Conservation (phyloP, 2,113 vertebrate species). For the Malaclemys terrapin region DNA sequence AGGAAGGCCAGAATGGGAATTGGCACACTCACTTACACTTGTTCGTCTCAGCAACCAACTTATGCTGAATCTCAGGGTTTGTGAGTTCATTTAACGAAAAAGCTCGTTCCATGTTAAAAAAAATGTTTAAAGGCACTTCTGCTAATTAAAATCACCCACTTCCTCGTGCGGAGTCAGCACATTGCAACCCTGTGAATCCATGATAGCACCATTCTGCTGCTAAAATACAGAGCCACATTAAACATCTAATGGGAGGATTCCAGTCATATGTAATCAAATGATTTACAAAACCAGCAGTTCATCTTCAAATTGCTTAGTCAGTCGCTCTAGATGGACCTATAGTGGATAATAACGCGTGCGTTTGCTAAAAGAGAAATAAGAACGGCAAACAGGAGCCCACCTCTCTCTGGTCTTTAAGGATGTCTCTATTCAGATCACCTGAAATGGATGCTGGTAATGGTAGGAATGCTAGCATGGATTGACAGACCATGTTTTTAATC, state of each 20-base stretch:
- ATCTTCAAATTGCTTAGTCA: not conserved
- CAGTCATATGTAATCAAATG: not conserved
- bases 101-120: not conserved
- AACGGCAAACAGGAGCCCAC: not conserved
- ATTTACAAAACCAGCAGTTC: not conserved
- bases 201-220: not conserved
- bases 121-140: conserved; percentile 32
- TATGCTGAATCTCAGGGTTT: not conserved
- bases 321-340: not conserved
- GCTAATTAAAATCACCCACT: conserved; percentile 41
- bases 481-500: not conserved
- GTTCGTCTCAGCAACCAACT: not conserved
- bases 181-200: not conserved
- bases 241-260: not conserved
- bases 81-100: not conserved
- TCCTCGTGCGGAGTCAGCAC: not conserved
- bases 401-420: not conserved
- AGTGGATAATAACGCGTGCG: too few relatives aligned
- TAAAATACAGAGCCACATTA: not conserved
- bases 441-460: not conserved
- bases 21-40: not conserved
- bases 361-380: not conserved
- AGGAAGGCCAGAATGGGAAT: not conserved
- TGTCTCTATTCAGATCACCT: not conserved
- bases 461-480: rapidly evolving